Evolutionary conservation across 1,140 invertebrate genomes (phyloP).

Genomic region (Ephestia elutella): DNA sequence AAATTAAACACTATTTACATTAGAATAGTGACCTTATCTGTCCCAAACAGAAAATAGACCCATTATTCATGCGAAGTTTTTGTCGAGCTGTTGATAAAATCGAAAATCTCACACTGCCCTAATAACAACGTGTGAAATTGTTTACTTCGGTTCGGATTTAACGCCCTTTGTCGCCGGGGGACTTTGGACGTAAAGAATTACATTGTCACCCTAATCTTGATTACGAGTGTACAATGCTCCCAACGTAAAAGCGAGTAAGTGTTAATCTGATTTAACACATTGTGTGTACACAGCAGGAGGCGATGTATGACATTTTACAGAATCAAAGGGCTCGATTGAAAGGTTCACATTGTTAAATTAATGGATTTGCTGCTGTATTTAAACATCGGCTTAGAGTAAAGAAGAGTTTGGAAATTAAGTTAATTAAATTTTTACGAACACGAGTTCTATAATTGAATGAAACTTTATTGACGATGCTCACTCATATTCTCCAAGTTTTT

Average conservation of each 20-base stretch:
- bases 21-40: neutral
- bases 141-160: constrained; percentile 42
- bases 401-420: neutral
- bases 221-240: constrained; percentile 54
- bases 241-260: constrained; percentile 49
- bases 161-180: constrained; percentile 41
- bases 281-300: constrained; percentile 53
- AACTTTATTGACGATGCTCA: no score
- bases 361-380: neutral
- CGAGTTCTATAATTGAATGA: no score
- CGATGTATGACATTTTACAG: constrained; percentile 30
- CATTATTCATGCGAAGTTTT: constrained; percentile 18
- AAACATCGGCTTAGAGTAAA: neutral
- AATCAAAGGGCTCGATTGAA: constrained; percentile 25
- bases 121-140: constrained; percentile 41
- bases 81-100: constrained; percentile 25
- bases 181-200: constrained; percentile 61
- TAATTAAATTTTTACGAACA: no score
- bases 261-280: constrained; percentile 70
- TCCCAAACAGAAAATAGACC: constrained; percentile 9
- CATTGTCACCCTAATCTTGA: constrained; percentile 64
- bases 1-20: constrained; percentile 8
- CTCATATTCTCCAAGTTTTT: no score
- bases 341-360: neutral
- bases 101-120: constrained; percentile 18